These are phyloP conservation scores for Polia nebulosa DNA, from an alignment of 2,888 invertebrate genomes.

Conservation along the genomic window DNA sequence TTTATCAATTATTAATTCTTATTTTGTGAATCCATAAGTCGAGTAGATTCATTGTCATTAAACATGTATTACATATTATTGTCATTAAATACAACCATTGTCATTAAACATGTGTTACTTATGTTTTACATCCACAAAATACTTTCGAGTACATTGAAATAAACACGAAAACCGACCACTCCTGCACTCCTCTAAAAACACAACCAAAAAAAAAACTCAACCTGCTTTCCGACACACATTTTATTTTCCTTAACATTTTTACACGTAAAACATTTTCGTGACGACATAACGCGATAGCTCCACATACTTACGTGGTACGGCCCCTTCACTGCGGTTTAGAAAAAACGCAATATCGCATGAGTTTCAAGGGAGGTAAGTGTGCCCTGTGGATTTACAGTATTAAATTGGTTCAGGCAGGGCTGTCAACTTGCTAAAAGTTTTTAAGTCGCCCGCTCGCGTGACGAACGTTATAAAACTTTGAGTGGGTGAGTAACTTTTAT, in stretches of 20 bases:
- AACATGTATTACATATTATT: too few species aligned
- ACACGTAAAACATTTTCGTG: constrained; percentile 76
- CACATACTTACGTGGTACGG: constrained; percentile 66
- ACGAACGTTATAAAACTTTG: constrained; percentile 72
- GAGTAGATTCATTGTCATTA: too few species aligned
- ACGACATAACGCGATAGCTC: constrained; percentile 76
- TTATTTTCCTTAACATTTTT: constrained; percentile 71
- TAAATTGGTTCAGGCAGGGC: constrained; percentile 87
- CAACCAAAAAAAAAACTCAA: constrained; percentile 60
- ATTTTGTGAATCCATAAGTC: background rate
- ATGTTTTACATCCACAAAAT: too few species aligned
- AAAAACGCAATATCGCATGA: constrained; percentile 90
- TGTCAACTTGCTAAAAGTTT: constrained; percentile 79
- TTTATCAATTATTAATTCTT: too few species aligned
- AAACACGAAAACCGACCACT: constrained; percentile 29
- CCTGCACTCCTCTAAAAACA: constrained; percentile 56
- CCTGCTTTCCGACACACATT: constrained; percentile 62
- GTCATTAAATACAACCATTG: too few species aligned
- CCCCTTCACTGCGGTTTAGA: constrained; percentile 82
- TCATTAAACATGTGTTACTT: too few species aligned
- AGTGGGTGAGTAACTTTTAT: constrained; percentile 69
- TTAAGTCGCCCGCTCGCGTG: constrained; percentile 74
- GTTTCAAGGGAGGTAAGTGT: constrained; percentile 88
- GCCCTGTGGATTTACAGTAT: constrained; percentile 89
- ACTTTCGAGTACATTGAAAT: constrained; percentile 29